Evolutionary conservation across 2,113 vertebrate genomes (phyloP).

Genomic region (Psittacus erithacus): DNA sequence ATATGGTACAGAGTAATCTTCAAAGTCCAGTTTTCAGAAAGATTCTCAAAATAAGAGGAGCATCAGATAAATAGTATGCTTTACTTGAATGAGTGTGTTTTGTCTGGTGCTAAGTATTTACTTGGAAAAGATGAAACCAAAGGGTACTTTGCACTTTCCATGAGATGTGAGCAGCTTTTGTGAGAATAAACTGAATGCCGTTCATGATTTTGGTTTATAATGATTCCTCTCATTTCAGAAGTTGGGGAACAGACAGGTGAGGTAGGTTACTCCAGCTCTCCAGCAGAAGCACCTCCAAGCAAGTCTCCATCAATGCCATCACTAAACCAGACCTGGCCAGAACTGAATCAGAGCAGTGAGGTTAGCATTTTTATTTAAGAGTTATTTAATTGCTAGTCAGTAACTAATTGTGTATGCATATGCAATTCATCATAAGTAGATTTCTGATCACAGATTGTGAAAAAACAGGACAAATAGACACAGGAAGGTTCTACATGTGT

Average conservation of each 20-base stretch:
- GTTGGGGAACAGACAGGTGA: constrained; percentile 85
- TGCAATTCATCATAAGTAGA: neutral
- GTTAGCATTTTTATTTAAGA: constrained; percentile 77
- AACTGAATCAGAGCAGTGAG: constrained; percentile 98
- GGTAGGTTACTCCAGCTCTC: constrained; percentile 90
- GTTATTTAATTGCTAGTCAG: neutral
- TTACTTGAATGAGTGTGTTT: neutral
- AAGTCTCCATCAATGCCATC: constrained; percentile 99
- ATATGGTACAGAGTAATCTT: neutral
- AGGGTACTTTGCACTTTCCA: neutral
- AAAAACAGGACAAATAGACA: neutral
- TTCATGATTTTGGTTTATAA: constrained; percentile 32
- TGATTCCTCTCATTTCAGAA: constrained; percentile 75
- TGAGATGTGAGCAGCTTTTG: neutral
- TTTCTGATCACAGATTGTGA: neutral
- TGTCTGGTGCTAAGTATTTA: neutral
- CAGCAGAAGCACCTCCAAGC: constrained; percentile 94
- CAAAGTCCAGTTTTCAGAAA: neutral
- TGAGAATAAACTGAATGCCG: neutral
- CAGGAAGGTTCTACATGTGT: neutral
- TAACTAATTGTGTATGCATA: neutral
- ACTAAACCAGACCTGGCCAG: constrained; percentile 97
- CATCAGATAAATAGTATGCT: neutral
- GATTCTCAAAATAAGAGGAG: neutral
- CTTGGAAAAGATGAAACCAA: neutral